Evolutionary conservation across 2,888 invertebrate genomes (phyloP).

Genomic region (Drosophila borealis): DNA sequence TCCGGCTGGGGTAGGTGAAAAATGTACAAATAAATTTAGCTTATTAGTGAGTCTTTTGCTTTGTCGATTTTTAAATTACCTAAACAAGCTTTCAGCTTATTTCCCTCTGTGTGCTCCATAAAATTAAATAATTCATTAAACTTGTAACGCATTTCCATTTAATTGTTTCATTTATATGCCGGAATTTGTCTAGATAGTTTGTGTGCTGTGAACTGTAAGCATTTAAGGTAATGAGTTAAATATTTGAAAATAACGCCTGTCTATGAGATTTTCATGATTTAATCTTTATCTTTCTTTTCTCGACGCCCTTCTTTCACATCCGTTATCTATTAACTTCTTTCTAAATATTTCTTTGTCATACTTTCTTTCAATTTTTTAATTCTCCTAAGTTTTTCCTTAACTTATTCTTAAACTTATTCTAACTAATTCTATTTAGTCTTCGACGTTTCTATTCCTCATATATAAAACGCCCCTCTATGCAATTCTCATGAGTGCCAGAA

Average conservation of each 20-base stretch:
- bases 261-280: no score
- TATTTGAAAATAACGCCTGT: no score
- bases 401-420: no score
- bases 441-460: no score
- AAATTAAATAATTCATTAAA: slow-evolving; percentile 50
- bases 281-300: no score
- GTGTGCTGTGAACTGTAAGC: background rate
- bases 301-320: no score
- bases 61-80: background rate
- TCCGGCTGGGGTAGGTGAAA: background rate
- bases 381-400: no score
- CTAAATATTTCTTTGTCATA: background rate
- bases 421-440: no score
- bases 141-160: slow-evolving; percentile 33
- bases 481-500: no score
- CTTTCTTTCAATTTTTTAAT: no score
- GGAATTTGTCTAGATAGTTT: background rate
- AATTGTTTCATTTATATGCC: slow-evolving; percentile 20
- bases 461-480: no score
- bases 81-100: slow-evolving; percentile 8
- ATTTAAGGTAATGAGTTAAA: no score
- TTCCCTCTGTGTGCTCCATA: slow-evolving; percentile 11
- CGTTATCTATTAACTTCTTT: background rate
- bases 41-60: slow-evolving; percentile 31
- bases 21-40: slow-evolving; percentile 47